These are phyloP conservation scores for Amphiprion ocellaris DNA, from an alignment of 2,113 vertebrate species.

Conservation along the genomic window DNA sequence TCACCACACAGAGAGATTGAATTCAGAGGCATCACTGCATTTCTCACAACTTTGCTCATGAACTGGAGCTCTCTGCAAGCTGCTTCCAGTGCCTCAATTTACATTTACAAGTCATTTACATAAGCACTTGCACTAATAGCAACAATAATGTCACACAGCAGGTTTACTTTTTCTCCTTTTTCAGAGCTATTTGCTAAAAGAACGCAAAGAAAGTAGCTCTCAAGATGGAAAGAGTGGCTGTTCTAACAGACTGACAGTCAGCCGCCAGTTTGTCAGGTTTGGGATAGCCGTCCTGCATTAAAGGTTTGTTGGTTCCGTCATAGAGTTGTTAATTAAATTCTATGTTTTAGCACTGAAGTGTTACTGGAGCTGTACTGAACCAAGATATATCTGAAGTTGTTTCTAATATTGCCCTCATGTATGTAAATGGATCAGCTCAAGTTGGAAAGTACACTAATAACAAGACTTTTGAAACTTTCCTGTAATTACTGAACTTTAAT, in stretches of 20 bases:
- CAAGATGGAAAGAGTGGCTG: neutral
- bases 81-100: slow-evolving; percentile 13
- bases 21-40: neutral
- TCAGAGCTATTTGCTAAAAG: slow-evolving; percentile 2
- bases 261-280: neutral
- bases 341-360: too few species aligned
- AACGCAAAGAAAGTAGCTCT: neutral
- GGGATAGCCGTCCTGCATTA: too few species aligned
- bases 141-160: slow-evolving; percentile 16
- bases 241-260: neutral
- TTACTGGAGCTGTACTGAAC: too few species aligned
- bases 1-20: slow-evolving; percentile 1
- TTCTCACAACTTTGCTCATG: slow-evolving; percentile 26
- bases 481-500: too few species aligned
- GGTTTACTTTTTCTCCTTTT: neutral
- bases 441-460: too few species aligned
- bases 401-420: too few species aligned
- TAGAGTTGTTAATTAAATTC: too few species aligned
- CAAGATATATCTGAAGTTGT: too few species aligned
- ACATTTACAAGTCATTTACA: slow-evolving; percentile 28
- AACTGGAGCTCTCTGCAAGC: slow-evolving; percentile 24
- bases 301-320: too few species aligned
- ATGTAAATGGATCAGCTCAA: too few species aligned
- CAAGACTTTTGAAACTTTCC: too few species aligned
- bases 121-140: slow-evolving; percentile 30